phyloP scores from a whole-genome alignment of 2,797 vertebrate species.

The Anguilla marmorata region DNA sequence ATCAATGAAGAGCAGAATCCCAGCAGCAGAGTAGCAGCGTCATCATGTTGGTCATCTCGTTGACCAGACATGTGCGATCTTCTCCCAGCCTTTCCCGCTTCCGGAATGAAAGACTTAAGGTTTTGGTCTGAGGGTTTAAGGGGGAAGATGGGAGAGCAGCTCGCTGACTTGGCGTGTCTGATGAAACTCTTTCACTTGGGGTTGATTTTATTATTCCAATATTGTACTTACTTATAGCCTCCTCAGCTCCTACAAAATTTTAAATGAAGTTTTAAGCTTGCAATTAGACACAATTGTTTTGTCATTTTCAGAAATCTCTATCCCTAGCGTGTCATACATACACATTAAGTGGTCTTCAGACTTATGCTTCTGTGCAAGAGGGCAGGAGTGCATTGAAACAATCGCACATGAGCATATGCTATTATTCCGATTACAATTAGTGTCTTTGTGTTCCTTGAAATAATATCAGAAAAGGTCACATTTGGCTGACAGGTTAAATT shows the following conservation, averaged over 20 bases:
- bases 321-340: neutral
- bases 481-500: conserved; percentile 39
- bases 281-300: neutral
- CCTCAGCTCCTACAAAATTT: neutral
- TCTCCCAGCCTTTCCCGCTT: neutral
- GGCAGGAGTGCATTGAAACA: neutral
- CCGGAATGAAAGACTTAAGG: neutral
- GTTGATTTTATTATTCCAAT: neutral
- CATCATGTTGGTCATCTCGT: neutral
- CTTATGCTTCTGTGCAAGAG: conserved; percentile 14
- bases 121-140: neutral
- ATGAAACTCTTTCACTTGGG: neutral
- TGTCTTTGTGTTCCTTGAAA: conserved; percentile 63
- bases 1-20: neutral
- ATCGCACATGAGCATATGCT: conserved; percentile 46
- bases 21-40: no score
- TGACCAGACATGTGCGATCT: neutral
- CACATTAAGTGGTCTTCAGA: neutral
- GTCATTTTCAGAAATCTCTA: neutral
- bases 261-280: neutral
- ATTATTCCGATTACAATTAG: conserved; percentile 67
- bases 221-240: neutral
- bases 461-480: conserved; percentile 71
- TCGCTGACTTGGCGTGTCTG: neutral
- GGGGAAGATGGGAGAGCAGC: neutral